Percentiles rank a stretch among this genome's conserved stretches.
Conservation (phyloP, 1,140 invertebrate species). For the Panagrolaimus sp. region DNA sequence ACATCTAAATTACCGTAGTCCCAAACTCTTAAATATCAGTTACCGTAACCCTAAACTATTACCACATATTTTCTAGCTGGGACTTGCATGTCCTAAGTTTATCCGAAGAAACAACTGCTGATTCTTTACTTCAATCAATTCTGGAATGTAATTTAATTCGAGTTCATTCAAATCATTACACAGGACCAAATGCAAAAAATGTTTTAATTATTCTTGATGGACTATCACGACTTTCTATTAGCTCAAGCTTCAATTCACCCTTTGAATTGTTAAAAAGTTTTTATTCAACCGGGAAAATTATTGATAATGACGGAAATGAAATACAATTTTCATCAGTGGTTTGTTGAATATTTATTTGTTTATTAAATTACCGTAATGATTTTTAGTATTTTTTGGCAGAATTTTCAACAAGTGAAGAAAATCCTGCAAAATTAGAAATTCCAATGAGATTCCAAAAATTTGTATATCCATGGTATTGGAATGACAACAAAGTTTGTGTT, state of each 20-base stretch:
- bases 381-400: constrained; percentile 13
- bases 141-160: constrained; percentile 33
- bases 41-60: too few relatives aligned
- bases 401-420: background rate
- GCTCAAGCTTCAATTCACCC: background rate
- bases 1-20: too few relatives aligned
- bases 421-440: background rate
- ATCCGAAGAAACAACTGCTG: constrained; percentile 23
- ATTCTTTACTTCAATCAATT: constrained; percentile 37
- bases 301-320: background rate
- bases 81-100: constrained; percentile 30
- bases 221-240: constrained; percentile 13
- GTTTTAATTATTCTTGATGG: constrained; percentile 36
- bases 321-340: constrained; percentile 2
- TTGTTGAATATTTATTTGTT: background rate
- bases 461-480: constrained; percentile 13
- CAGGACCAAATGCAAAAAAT: constrained; percentile 30
- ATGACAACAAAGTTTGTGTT: background rate
- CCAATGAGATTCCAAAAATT: background rate
- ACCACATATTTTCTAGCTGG: constrained; percentile 22
- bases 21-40: too few relatives aligned
- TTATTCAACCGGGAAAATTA: background rate
- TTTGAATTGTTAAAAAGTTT: constrained; percentile 5
- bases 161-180: constrained; percentile 31
- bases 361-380: background rate